A percentile compares a stretch with the other conserved stretches of the same genome.
phyloP scores from a whole-genome alignment of 2,797 vertebrate genomes.

The Sebastes flavidus region DNA sequence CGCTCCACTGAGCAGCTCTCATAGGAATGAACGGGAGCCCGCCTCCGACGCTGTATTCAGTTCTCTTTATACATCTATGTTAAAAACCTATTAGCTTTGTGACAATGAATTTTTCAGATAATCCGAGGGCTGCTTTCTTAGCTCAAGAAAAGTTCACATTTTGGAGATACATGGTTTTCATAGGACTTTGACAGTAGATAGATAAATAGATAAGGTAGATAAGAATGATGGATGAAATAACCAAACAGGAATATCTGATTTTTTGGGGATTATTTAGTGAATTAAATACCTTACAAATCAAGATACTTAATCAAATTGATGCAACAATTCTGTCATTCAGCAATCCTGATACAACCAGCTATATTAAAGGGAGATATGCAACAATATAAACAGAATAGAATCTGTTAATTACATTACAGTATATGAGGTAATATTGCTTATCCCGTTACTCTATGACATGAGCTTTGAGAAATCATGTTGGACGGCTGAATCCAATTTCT shows the following conservation, averaged over 20 bases:
- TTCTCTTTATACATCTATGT: background rate
- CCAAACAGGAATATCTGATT: background rate
- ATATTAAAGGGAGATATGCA: background rate
- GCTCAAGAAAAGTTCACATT: background rate
- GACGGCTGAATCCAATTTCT: constrained; percentile 21
- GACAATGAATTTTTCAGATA: too few species aligned
- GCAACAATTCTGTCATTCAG: too few species aligned
- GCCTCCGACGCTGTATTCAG: too few species aligned
- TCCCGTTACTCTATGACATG: constrained; percentile 4
- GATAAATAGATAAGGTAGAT: background rate
- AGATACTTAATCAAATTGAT: too few species aligned
- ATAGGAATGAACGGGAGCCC: too few species aligned
- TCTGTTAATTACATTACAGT: background rate
- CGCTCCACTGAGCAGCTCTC: too few species aligned
- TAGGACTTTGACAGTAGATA: background rate
- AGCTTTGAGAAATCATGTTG: constrained; percentile 2
- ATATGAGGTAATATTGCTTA: background rate
- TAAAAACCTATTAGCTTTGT: background rate
- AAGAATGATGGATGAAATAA: background rate
- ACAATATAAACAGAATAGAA: too few species aligned
- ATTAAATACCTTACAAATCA: too few species aligned
- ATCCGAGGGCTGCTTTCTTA: background rate
- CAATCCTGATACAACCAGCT: background rate
- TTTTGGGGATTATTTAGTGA: too few species aligned
- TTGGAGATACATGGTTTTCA: background rate